Conservation (phyloP, 2,113 vertebrate species). For the Calyptommatus sinebrachiatus region DNA sequence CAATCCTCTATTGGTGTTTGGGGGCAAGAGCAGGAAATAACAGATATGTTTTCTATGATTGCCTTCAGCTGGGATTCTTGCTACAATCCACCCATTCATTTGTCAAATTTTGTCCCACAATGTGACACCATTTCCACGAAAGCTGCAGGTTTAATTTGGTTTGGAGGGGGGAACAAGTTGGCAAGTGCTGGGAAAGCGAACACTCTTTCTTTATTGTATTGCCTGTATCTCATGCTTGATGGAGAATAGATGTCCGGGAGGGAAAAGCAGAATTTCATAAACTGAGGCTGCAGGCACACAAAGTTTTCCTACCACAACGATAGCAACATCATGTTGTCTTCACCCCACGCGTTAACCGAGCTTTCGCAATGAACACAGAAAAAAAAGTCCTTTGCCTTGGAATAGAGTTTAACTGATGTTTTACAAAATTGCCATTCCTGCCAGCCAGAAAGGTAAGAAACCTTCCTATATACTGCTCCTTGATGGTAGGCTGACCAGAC, state of each 20-base stretch:
- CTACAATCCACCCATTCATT: background rate
- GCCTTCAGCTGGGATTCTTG: background rate
- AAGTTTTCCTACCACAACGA: too few relatives aligned
- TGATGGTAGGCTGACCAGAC: background rate
- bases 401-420: too few relatives aligned
- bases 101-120: background rate
- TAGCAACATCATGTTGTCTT: too few relatives aligned
- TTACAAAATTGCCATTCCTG: background rate
- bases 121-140: background rate
- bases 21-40: background rate
- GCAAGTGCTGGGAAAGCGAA: too few relatives aligned
- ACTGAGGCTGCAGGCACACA: too few relatives aligned
- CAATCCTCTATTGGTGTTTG: background rate
- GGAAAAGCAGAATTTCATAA: too few relatives aligned
- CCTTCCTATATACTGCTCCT: background rate
- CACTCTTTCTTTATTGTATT: background rate
- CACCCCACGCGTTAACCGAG: too few relatives aligned
- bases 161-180: background rate
- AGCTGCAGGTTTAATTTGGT: background rate
- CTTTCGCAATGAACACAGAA: too few relatives aligned
- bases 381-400: too few relatives aligned
- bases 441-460: too few relatives aligned
- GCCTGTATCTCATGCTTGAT: background rate
- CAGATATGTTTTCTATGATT: background rate
- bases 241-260: background rate